Conservation (phyloP, 2,888 invertebrate genomes). For the Drosophila subsilvestris region DNA sequence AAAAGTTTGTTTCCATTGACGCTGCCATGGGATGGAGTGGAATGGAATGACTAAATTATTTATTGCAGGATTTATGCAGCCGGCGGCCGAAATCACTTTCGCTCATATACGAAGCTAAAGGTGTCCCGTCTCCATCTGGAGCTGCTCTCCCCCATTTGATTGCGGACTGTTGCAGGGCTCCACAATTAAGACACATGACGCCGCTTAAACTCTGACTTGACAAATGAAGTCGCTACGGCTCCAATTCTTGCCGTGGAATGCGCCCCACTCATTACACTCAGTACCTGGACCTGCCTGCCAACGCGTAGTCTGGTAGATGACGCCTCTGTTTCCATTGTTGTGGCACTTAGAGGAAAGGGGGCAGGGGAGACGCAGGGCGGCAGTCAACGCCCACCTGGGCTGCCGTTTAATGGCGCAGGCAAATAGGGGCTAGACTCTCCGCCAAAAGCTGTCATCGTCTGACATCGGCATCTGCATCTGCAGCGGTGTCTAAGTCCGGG, state of each 20-base stretch:
- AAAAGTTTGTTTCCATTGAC: conserved; percentile 55
- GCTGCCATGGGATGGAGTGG: conserved; percentile 34
- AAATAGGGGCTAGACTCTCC: conserved; percentile 45
- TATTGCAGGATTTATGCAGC: conserved; percentile 73
- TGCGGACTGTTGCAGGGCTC: conserved; percentile 52
- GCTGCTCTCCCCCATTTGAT: conserved; percentile 18
- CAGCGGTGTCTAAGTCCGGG: conserved; percentile 18
- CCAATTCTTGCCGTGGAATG: conserved; percentile 38
- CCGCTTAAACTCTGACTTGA: conserved; percentile 52
- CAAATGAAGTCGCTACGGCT: conserved; percentile 51
- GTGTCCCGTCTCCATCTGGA: not conserved
- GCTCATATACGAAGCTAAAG: conserved; percentile 46
- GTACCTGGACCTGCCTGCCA: conserved; percentile 39
- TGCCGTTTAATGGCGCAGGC: conserved; percentile 53
- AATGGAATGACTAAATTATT: conserved; percentile 77
- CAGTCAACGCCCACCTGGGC: conserved; percentile 64
- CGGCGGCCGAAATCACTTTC: conserved; percentile 68
- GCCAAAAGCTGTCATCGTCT: conserved; percentile 51
- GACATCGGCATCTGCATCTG: conserved; percentile 45
- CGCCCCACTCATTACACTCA: conserved; percentile 41
- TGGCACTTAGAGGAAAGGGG: not conserved
- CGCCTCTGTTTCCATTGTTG: conserved; percentile 59
- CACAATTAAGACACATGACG: conserved; percentile 63
- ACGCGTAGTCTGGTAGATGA: conserved; percentile 48
- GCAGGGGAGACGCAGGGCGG: conserved; percentile 14